Conservation (phyloP, 2,113 vertebrate species). For the Oplegnathus fasciatus region DNA sequence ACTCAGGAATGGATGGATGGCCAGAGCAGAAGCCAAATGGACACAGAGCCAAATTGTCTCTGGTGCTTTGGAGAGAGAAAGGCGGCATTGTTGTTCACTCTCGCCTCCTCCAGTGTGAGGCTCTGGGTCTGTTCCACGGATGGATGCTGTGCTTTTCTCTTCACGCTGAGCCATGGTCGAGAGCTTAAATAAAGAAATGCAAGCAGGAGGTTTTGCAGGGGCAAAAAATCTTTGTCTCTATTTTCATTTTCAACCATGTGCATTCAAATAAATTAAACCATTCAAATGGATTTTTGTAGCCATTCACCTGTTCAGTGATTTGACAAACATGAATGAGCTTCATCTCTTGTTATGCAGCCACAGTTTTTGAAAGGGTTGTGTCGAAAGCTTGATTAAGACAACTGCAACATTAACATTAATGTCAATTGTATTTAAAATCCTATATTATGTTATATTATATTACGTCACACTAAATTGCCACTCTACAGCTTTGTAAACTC, state of each 20-base stretch:
- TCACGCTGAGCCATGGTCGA: constrained; percentile 19
- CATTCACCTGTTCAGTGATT: constrained; percentile 18
- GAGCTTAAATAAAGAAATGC: constrained; percentile 37
- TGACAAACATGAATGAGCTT: not conserved
- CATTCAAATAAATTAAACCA: constrained; percentile 20
- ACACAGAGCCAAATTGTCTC: constrained; percentile 67
- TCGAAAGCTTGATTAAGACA: not conserved
- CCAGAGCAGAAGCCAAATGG: constrained; percentile 61
- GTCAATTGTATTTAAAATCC: too few species aligned
- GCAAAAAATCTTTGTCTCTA: constrained; percentile 17
- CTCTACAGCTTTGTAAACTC: not conserved
- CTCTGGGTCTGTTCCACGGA: constrained; percentile 55
- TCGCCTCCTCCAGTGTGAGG: constrained; percentile 42
- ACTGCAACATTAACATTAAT: not conserved
- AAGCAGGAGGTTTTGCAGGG: constrained; percentile 24
- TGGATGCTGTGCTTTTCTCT: constrained; percentile 63
- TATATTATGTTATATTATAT: not conserved
- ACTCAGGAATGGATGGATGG: constrained; percentile 59
- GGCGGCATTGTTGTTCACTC: constrained; percentile 62
- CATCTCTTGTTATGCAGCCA: not conserved
- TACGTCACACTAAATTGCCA: not conserved
- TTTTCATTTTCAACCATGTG: constrained; percentile 1
- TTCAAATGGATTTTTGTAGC: constrained; percentile 11
- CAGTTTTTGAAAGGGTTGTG: not conserved
- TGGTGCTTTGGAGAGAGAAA: constrained; percentile 62